Evolutionary conservation across 2,113 vertebrate genomes (phyloP), one percentile per base, ranked within the genome.

Genomic region (Dasyprocta punctata): DNA sequence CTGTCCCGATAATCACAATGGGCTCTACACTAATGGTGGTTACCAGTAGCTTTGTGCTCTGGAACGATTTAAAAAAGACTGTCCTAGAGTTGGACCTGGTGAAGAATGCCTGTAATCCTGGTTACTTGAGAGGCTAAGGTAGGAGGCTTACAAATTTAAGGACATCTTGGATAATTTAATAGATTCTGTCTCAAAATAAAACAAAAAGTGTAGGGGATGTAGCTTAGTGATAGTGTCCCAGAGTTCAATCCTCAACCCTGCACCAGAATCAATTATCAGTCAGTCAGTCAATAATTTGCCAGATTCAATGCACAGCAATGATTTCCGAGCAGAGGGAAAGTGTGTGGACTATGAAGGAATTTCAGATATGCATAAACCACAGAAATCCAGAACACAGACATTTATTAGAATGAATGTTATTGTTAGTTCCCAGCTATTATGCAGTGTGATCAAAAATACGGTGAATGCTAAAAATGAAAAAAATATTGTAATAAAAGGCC

Each of bases 1-100:
- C 99, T 0, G 99, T 91, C 99, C 99, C 0, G 99, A 99, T 92
- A 99, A 99, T 96, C 99, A 99, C 33, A 99, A 99, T 97, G 99
- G 99, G 81, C 67, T 99, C 3, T 99, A 99, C 94, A 99, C 99
- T 3, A 97, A 99, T 98, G 99, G 99, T 81, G 99, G 99, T 2
- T 94, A 98, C 97, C 99, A 99, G 97, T 99, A 97, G 19, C 98
- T 99, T 49, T 99, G 99, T 98, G 99, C 99, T 1, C 99, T 73
- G 69, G 38, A 4, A 73, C 69, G 41, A 41, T 41, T 41, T 24
- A 5, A 24, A 41, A 73, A 73, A 73, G 20, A 22, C 24, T 41
- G n/a, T 2, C 20, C 69, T 73, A 8, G 20, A 41, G 69, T 16
- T 24, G 19, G 65, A 33, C 33, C 33, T 67, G 65, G n/a, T 73